Percentiles rank a stretch among this genome's conserved stretches.
Evolutionary conservation across 2,888 invertebrate species (phyloP).

Genomic region (Diaphora mendica): DNA sequence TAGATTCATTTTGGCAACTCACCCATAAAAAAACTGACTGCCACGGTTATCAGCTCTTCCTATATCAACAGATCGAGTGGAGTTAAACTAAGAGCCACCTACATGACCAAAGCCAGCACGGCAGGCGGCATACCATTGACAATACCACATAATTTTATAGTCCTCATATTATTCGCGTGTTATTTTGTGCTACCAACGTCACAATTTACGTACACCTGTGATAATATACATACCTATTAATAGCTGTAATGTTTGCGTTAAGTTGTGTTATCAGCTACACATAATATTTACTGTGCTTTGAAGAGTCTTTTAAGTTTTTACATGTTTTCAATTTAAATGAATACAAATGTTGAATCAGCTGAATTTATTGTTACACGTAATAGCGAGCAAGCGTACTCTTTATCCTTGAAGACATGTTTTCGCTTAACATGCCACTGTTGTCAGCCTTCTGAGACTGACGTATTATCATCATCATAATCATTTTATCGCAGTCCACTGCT

Average conservation of each 20-base stretch:
- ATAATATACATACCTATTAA: conserved; percentile 38
- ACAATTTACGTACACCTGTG: conserved; percentile 45
- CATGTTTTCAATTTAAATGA: conserved; percentile 6
- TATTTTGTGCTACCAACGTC: conserved; percentile 35
- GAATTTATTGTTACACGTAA: conserved; percentile 5
- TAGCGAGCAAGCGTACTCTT: conserved; percentile 9
- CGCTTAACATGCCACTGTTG: background rate
- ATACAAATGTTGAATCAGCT: conserved; percentile 21
- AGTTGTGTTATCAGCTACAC: conserved; percentile 23
- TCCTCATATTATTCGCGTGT: conserved; percentile 8
- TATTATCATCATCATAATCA: too few species aligned
- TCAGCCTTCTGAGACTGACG: background rate
- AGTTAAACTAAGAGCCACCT: background rate
- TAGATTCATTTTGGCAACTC: too few species aligned
- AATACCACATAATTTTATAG: background rate
- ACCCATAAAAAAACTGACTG: too few species aligned
- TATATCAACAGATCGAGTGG: background rate
- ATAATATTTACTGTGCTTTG: background rate
- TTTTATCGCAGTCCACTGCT: too few species aligned
- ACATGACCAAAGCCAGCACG: too few species aligned
- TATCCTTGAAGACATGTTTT: conserved; percentile 18
- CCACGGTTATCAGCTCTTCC: too few species aligned
- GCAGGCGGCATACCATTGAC: background rate
- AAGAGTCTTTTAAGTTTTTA: conserved; percentile 10
- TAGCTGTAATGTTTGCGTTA: conserved; percentile 26